Percentiles rank a stretch among this genome's conserved stretches.
These are phyloP conservation scores for Eptesicus fuscus DNA, from an alignment of 2,113 vertebrate genomes.

Conservation along the genomic window DNA sequence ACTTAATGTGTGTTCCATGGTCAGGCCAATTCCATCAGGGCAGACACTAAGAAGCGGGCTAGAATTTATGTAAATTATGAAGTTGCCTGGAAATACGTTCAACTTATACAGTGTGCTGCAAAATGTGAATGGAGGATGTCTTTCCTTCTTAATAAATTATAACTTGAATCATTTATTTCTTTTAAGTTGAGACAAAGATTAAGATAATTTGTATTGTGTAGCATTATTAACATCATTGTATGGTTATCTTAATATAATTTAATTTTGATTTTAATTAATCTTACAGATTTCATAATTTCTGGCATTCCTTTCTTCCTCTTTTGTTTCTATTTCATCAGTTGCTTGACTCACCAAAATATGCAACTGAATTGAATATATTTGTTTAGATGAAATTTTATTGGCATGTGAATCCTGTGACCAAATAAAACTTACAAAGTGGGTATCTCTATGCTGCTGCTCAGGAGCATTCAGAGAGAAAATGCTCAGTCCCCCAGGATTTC, in stretches of 20 bases:
- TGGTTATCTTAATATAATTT: neutral
- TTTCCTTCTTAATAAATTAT: neutral
- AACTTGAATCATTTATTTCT: neutral
- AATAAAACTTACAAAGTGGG: neutral
- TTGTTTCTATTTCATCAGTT: neutral
- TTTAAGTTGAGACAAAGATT: neutral
- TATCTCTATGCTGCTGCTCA: neutral
- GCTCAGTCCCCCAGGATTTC: neutral
- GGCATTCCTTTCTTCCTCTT: neutral
- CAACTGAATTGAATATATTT: neutral
- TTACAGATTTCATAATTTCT: neutral
- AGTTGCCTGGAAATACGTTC: neutral
- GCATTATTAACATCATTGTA: neutral
- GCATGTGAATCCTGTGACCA: neutral
- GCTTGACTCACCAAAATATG: neutral
- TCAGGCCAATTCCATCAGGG: neutral
- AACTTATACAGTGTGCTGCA: neutral
- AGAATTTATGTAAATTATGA: neutral
- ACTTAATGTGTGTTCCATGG: neutral
- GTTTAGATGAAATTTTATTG: neutral
- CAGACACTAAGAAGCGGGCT: neutral
- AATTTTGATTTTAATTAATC: neutral
- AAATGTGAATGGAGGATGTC: neutral
- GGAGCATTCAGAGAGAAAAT: neutral
- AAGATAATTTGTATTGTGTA: neutral